Percentiles rank a stretch among this genome's conserved stretches.
Evolutionary conservation across 2,797 vertebrate genomes (phyloP).

Genomic region (Scolopax rusticola): DNA sequence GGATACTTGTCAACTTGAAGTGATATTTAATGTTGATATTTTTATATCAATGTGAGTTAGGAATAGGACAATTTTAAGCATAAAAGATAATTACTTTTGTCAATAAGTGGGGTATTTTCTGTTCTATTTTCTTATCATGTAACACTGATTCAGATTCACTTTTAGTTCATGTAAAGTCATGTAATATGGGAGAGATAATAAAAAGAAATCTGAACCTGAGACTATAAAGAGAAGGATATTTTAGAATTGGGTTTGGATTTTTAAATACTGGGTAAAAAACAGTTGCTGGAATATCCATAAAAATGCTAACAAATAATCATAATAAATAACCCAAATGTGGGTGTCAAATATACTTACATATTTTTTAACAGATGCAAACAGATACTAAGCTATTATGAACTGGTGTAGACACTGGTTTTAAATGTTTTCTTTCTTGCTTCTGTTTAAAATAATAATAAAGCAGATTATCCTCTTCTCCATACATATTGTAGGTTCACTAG

Average conservation of each 20-base stretch:
- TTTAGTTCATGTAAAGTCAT: not conserved
- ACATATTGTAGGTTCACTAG: constrained; percentile 76
- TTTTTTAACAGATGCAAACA: not conserved
- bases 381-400: not conserved
- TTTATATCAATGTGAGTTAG: not conserved
- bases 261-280: not conserved
- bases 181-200: not conserved
- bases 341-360: not conserved
- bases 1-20: not conserved
- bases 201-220: not conserved
- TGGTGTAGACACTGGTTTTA: constrained; percentile 47
- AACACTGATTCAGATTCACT: not conserved
- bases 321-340: not conserved
- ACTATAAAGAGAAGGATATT: constrained; percentile 8
- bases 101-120: not conserved
- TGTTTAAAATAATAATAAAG: constrained; percentile 74
- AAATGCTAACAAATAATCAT: not conserved
- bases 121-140: not conserved
- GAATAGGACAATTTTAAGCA: not conserved
- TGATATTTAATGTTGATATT: constrained; percentile 8
- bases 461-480: constrained; percentile 74
- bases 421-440: constrained; percentile 65
- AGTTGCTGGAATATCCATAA: not conserved
- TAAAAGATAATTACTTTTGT: constrained; percentile 37
- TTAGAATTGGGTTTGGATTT: not conserved